phyloP scores from a whole-genome alignment of 2,113 vertebrate species.

The Callospermophilus lateralis region DNA sequence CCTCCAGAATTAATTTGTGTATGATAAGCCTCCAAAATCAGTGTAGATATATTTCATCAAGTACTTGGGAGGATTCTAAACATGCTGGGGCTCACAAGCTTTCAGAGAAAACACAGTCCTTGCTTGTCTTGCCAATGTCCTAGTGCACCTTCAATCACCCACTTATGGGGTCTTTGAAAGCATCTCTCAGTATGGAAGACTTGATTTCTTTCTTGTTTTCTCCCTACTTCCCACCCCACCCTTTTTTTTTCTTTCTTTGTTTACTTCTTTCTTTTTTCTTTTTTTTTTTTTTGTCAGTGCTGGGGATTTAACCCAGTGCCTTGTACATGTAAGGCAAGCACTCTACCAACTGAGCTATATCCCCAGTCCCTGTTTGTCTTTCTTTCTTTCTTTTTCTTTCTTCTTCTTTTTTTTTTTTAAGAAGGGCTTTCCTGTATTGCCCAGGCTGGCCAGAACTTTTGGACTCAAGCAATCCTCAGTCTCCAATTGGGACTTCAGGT shows the following conservation, averaged over 20 bases:
- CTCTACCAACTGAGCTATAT: no score
- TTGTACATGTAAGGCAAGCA: no score
- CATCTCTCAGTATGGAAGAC: not conserved
- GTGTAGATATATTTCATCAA: not conserved
- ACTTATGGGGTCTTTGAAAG: not conserved
- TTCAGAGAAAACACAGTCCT: not conserved
- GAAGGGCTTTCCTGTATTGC: not conserved
- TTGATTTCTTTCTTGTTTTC: not conserved
- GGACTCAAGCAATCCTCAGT: not conserved
- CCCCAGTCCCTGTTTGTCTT: no score
- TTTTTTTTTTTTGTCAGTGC: no score
- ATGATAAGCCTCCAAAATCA: not conserved
- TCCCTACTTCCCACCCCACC: no score
- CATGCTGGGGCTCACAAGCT: not conserved
- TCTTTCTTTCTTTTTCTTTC: fast-evolving
- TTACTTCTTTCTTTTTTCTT: no score
- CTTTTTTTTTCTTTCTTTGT: no score
- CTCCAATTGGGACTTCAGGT: not conserved
- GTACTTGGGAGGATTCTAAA: not conserved
- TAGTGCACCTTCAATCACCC: not conserved
- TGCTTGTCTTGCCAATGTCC: not conserved
- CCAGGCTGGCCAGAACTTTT: not conserved
- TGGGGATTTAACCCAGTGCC: no score
- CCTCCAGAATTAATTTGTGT: constrained; percentile 6
- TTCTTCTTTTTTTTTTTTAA: no score